Base-by-base conservation (phyloP, 2,888 invertebrate genomes). In the Plutella xylostella region DNA sequence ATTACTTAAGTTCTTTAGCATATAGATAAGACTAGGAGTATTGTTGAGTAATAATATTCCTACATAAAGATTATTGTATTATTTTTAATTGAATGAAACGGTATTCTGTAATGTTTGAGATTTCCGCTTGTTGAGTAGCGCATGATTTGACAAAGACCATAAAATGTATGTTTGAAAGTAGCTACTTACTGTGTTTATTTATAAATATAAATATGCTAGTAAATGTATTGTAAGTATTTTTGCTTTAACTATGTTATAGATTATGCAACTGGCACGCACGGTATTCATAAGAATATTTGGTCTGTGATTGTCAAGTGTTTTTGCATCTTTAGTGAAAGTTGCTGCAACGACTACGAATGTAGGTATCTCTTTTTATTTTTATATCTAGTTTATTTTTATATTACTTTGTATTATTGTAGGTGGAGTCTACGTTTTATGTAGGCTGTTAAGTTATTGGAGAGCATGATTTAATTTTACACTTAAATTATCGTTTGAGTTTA, bases 381-480 rank as follows among this genome's bases (percentile, higher is more conserved):
- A 11, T 35, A 43, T 9, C 19, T 31, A 40, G 21, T 31, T 22
- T 38, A 28, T 14, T 25, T 35, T 35, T 15, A 22, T 15, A 18
- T 35, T 35, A 21, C 9, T 35, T 44, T n/a, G 39, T 45, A 45
- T 21, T 45, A 45, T 33, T 45, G 14, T 39, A 42, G 22, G 20
- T 12, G 22, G 39, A 55, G 77, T 70, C 80, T 83, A 75, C 82
- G 82, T 83, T 82, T 78, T 79, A 80, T 68, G 79, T 73, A 79
- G 78, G 67, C 78, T 72, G 66, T 61, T 77, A 75, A 72, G 70
- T 76, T 74, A 71, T 68, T 66, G 63, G 65, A 65, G 65, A 63
- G 56, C 62, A 62, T 66, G 57, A 60, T 64, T 67, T 65, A 55
- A 60, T 63, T 59, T 55, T 39, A 28, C 17, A 25, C 6, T 28